Evolutionary conservation across 2,797 vertebrate species (phyloP), one percentile per base, ranked within the genome.

Genomic region (Trematomus bernacchii): DNA sequence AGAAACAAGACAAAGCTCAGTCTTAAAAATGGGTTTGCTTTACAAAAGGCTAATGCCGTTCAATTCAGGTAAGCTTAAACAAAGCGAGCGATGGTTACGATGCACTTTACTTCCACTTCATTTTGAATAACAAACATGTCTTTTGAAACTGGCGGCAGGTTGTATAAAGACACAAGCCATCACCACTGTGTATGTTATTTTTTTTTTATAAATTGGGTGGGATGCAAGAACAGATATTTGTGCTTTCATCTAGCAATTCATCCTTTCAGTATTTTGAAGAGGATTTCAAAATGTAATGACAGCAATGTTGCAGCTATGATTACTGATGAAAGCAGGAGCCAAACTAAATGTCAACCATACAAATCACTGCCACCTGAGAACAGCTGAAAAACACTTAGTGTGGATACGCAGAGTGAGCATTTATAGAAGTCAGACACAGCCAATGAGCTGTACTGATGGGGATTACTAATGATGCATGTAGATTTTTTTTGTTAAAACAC

Each of bases 401-500:
- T 30, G 6, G 46, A 75, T 53, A 52, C 2, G 4, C 5, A 21
- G 4, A 1, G 27, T 19, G 15, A 18, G 27, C 55, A 43, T 72
- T 75, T 46, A 47, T 42, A 66, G 57, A 66, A 27, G n/a, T 61
- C 42, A 53, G 16, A 68, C 16, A 57, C 10, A 30, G 50, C 3
- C 14, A 65, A 50, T 2, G 18, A 66, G 64, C 33, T 47, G 37
- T 3, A 42, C 50, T 48, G 7, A 16, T 40, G 40, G n/a, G 9
- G 23, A 73, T 19, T 16, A 42, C 10, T 59, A 59, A 69, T 59
- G 70, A 46, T 75, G 30, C 50, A 51, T 58, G 42, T 54, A 60
- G 63, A 74, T 40, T 9, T 16, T 57, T 57, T n/a, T 27, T 53
- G 33, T 18, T 13, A 69, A 59, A 62, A 66, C 7, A 60, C 48